A percentile compares a stretch with the other conserved stretches of the same genome.
phyloP scores from a whole-genome alignment of 2,113 vertebrate species.

The Lanius ludovicianus region DNA sequence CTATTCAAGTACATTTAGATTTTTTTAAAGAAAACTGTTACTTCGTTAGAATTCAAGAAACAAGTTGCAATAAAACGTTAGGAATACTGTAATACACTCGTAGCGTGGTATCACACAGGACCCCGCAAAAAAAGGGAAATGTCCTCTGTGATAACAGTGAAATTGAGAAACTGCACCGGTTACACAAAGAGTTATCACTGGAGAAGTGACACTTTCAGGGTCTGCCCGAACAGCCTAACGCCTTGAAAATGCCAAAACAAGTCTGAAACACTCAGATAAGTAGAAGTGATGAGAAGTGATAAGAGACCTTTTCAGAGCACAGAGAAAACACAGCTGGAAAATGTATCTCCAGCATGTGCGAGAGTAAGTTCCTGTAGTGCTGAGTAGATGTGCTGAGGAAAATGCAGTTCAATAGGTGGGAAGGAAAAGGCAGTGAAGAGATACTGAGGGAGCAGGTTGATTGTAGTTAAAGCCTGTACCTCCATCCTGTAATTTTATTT shows the following conservation, averaged over 20 bases:
- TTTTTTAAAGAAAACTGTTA: neutral
- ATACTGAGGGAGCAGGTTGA: neutral
- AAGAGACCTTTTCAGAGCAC: neutral
- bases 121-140: neutral
- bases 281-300: neutral
- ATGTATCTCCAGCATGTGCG: neutral
- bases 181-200: neutral
- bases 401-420: neutral
- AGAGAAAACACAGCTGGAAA: neutral
- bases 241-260: neutral
- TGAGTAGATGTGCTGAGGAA: neutral
- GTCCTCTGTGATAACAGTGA: neutral
- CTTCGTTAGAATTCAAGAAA: neutral
- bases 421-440: neutral
- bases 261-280: neutral
- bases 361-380: neutral
- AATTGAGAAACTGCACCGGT: neutral
- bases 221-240: neutral
- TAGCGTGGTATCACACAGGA: neutral
- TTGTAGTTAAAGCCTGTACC: neutral
- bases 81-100: neutral
- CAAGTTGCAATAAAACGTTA: neutral
- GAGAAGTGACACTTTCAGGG: neutral
- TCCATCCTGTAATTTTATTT: neutral
- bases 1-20: neutral